Evolutionary conservation across 2,888 invertebrate genomes (phyloP).

Genomic region (Polietes domitor): DNA sequence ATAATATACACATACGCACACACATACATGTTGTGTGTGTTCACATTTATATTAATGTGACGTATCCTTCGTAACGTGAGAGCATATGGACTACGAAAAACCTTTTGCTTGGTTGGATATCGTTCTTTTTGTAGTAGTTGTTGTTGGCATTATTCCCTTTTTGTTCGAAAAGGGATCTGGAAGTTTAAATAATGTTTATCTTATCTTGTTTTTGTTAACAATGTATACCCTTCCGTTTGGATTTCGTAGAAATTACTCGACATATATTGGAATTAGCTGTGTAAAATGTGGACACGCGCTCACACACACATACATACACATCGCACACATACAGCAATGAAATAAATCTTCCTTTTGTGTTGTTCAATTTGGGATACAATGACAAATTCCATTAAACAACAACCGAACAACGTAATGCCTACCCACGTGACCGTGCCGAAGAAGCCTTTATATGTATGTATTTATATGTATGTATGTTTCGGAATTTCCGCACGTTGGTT

Average conservation of each 20-base stretch:
- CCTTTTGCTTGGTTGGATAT: background rate
- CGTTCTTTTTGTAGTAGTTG: background rate
- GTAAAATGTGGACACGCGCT: background rate
- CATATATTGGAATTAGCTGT: conserved; percentile 47
- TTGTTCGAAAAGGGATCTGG: background rate
- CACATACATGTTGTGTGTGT: too few species aligned
- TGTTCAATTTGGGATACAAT: conserved; percentile 5
- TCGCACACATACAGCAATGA: background rate
- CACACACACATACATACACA: background rate
- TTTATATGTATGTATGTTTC: too few species aligned
- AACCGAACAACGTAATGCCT: background rate
- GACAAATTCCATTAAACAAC: conserved; percentile 1
- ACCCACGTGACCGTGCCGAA: background rate
- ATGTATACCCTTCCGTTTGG: conserved; percentile 26
- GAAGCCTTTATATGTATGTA: background rate
- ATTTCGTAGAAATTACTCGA: conserved; percentile 44
- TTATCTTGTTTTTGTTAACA: conserved; percentile 16
- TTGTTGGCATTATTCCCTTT: background rate
- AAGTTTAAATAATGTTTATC: conserved; percentile 39
- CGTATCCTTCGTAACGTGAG: too few species aligned
- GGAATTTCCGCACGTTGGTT: conserved; percentile 7
- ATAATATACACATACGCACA: too few species aligned
- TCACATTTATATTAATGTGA: too few species aligned
- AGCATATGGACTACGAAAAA: too few species aligned
- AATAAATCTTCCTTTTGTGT: conserved; percentile 12